Percentiles rank a stretch among this genome's conserved stretches.
These are phyloP conservation scores for Scrobipalpa atriplicella DNA, from an alignment of 2,888 invertebrate species.

Conservation along the genomic window DNA sequence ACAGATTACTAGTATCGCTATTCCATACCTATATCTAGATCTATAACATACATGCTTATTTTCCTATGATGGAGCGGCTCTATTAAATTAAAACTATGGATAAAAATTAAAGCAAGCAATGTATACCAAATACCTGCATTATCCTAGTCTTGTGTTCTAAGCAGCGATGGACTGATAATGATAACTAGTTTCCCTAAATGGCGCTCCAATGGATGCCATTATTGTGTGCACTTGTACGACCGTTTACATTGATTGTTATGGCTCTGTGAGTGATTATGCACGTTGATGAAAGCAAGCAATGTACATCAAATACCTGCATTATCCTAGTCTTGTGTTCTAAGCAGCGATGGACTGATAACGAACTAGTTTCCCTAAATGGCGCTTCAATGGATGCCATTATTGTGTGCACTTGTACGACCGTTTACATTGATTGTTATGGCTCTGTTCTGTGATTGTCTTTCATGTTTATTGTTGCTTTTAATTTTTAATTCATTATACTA, in stretches of 20 bases:
- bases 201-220: slow-evolving; percentile 32
- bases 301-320: background rate
- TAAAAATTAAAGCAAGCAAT: slow-evolving; percentile 33
- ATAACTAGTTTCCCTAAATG: slow-evolving; percentile 47
- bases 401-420: background rate
- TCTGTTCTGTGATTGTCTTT: background rate
- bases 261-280: too few relatives aligned
- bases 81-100: slow-evolving; percentile 22
- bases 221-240: slow-evolving; percentile 11
- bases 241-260: too few relatives aligned
- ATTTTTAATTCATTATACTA: too few relatives aligned
- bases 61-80: too few relatives aligned
- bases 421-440: slow-evolving; percentile 23
- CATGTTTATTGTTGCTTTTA: background rate
- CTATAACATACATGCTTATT: too few relatives aligned
- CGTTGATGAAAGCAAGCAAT: slow-evolving; percentile 25
- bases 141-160: background rate
- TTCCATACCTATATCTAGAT: too few relatives aligned
- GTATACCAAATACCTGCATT: too few relatives aligned
- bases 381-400: slow-evolving; percentile 27
- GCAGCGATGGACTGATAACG: slow-evolving; percentile 4
- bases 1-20: too few relatives aligned
- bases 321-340: background rate
- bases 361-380: slow-evolving; percentile 47
- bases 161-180: background rate